Evolutionary conservation across 2,797 vertebrate species (phyloP).

Genomic region (Argya squamiceps): DNA sequence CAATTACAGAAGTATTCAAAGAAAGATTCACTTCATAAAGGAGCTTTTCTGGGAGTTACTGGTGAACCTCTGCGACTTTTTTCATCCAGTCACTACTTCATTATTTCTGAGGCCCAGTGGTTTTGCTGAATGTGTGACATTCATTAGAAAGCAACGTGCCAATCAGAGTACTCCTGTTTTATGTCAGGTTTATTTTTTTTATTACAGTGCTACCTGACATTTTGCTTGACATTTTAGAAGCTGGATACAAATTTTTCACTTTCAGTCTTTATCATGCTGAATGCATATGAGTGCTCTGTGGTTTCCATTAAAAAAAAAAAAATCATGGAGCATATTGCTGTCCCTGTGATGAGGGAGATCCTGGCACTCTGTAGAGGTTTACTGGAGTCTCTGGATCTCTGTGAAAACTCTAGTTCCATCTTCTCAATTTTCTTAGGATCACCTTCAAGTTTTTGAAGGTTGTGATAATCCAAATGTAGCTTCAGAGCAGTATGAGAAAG

Average conservation of each 20-base stretch:
- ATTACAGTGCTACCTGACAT: background rate
- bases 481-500: background rate
- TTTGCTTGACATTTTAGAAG: constrained; percentile 13
- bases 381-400: background rate
- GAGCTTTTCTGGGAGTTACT: background rate
- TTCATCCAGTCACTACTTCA: background rate
- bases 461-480: background rate
- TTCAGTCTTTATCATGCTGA: background rate
- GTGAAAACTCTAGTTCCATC: background rate
- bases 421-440: background rate
- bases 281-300: background rate
- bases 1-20: background rate
- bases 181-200: background rate
- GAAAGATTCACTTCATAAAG: background rate
- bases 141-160: background rate
- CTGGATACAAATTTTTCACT: background rate
- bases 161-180: background rate
- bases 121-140: background rate
- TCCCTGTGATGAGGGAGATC: background rate
- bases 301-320: background rate
- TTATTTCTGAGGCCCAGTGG: background rate
- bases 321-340: background rate
- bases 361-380: background rate
- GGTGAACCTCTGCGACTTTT: background rate
- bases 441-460: background rate